phyloP scores from a whole-genome alignment of 2,888 invertebrate species.

The Allolobophora icterica region DNA sequence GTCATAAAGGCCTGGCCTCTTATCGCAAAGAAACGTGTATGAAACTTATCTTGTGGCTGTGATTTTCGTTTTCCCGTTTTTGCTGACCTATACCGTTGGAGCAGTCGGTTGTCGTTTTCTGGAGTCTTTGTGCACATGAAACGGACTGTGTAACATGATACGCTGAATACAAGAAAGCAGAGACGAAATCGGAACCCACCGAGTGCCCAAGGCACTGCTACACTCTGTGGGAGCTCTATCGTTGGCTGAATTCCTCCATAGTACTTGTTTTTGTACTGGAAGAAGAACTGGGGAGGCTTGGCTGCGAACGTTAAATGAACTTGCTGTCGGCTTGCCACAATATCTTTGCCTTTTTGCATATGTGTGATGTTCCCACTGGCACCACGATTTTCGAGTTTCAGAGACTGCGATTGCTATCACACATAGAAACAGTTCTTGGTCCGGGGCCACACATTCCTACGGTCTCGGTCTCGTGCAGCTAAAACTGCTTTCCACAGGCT shows the following conservation, averaged over 20 bases:
- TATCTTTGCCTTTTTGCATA: not conserved
- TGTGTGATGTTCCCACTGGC: conserved; percentile 17
- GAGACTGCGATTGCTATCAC: not conserved
- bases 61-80: not conserved
- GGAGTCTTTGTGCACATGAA: not conserved
- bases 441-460: not conserved
- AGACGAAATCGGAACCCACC: not conserved
- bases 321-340: not conserved
- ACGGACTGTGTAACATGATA: not conserved
- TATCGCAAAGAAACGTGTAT: not conserved
- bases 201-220: conserved; percentile 5
- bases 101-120: not conserved
- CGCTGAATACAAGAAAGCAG: conserved; percentile 1
- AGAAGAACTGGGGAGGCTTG: not conserved
- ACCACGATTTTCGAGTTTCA: not conserved
- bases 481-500: not conserved
- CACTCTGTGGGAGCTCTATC: not conserved
- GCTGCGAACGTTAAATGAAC: not conserved
- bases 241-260: not conserved
- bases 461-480: not conserved
- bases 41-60: not conserved
- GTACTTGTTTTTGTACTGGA: not conserved
- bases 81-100: not conserved
- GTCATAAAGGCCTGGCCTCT: not conserved
- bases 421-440: conserved; percentile 6